Conservation (phyloP, 2,797 vertebrate species). For the Melanotaenia boesemani region DNA sequence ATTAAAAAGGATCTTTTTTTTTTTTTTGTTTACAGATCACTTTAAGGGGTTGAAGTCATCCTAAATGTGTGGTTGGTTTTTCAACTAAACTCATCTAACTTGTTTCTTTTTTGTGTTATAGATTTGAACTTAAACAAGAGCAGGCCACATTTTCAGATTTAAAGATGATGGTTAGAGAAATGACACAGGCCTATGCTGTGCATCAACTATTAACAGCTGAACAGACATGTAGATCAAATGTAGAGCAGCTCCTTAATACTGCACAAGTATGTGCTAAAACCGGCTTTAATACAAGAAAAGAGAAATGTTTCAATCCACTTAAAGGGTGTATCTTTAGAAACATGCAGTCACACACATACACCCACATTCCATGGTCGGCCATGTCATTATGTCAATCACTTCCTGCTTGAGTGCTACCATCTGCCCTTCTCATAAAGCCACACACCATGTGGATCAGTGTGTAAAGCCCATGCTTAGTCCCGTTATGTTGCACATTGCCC, state of each 20-base stretch:
- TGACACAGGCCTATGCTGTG: neutral
- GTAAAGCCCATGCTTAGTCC: conserved; percentile 74
- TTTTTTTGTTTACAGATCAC: neutral
- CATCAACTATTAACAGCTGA: conserved; percentile 12
- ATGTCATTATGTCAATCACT: conserved; percentile 87
- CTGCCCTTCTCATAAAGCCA: conserved; percentile 87
- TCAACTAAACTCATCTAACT: too few relatives aligned
- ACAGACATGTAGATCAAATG: conserved; percentile 2
- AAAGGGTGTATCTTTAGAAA: conserved; percentile 45
- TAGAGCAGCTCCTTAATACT: conserved; percentile 13
- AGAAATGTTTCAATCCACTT: conserved; percentile 40
- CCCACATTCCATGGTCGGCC: conserved; percentile 63
- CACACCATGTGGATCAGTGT: conserved; percentile 74
- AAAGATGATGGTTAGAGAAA: neutral
- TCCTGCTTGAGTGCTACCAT: conserved; percentile 86
- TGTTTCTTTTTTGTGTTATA: neutral
- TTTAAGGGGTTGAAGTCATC: neutral
- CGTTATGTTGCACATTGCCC: conserved; percentile 46
- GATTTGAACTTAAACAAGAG: neutral
- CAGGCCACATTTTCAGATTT: too few relatives aligned
- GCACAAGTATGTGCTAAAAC: neutral
- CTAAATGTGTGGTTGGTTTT: neutral
- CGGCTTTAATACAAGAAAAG: conserved; percentile 2
- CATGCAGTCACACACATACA: conserved; percentile 46
- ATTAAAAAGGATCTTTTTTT: neutral